Evolutionary conservation across 2,113 vertebrate genomes (phyloP).

Genomic region (Laticauda colubrina): DNA sequence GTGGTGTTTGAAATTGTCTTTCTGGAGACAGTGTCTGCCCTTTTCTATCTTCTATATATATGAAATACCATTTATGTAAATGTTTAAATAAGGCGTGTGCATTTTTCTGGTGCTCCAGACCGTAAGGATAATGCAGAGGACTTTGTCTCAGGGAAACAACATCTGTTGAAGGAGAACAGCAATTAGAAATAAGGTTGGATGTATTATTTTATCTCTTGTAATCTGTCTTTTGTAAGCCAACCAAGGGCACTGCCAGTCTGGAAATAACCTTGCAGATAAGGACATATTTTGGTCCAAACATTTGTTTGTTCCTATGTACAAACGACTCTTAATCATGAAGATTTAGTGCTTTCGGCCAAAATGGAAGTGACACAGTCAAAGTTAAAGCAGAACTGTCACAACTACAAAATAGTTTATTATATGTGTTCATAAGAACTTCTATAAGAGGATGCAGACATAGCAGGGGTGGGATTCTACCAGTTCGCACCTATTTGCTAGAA

Average conservation of each 20-base stretch:
- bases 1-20: neutral
- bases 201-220: neutral
- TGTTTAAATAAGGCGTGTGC: constrained; percentile 40
- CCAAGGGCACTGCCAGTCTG: neutral
- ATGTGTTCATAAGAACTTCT: neutral
- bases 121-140: neutral
- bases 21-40: neutral
- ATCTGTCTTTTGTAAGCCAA: neutral
- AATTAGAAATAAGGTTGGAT: constrained; percentile 6
- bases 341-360: neutral
- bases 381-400: neutral
- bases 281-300: neutral
- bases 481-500: no score
- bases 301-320: neutral
- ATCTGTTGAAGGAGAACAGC: neutral
- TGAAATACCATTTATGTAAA: constrained; percentile 37
- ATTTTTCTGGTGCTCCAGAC: constrained; percentile 45
- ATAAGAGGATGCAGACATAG: neutral
- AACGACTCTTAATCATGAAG: neutral
- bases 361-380: neutral
- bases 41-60: constrained; percentile 8
- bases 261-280: constrained; percentile 26
- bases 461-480: no score
- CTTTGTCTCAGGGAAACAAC: constrained; percentile 12
- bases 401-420: neutral